These are phyloP conservation scores for Baccha elongata DNA, from an alignment of 2,888 invertebrate genomes.

Conservation along the genomic window DNA sequence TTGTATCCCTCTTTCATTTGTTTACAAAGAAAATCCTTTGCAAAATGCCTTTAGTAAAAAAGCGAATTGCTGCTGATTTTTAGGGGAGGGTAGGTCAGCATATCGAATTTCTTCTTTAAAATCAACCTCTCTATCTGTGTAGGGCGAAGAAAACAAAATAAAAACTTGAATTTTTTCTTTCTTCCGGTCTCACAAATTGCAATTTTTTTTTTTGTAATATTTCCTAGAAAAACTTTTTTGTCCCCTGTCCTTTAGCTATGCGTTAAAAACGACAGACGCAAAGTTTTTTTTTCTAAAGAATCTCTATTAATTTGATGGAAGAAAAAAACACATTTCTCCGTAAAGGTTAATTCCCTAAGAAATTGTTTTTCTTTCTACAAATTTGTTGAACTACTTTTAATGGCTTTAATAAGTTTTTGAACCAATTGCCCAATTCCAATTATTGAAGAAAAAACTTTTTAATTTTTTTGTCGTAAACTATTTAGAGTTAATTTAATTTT, in stretches of 20 bases:
- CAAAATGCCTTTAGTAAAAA: neutral
- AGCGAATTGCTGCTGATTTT: neutral
- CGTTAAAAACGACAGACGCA: neutral
- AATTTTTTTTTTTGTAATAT: constrained; percentile 2
- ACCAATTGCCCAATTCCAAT: constrained; percentile 7
- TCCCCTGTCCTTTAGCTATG: constrained; percentile 4
- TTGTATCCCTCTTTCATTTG: neutral
- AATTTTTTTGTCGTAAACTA: constrained; percentile 4
- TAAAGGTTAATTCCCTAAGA: constrained; percentile 4
- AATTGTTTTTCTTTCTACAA: neutral
- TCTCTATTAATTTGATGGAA: neutral
- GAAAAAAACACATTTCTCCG: neutral
- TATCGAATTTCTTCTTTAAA: constrained; percentile 15
- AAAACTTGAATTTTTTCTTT: neutral
- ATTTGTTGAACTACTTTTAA: neutral
- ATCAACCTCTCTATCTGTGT: neutral
- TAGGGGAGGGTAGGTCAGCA: neutral
- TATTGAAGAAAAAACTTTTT: neutral
- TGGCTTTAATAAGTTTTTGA: neutral
- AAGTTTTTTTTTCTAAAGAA: constrained; percentile 7
- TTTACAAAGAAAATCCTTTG: constrained; percentile 3
- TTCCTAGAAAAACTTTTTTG: constrained; percentile 16
- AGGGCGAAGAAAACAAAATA: neutral
- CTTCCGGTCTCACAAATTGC: neutral
- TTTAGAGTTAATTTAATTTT: constrained; percentile 10